A percentile compares a stretch with the other conserved stretches of the same genome.
These are phyloP conservation scores for Pangasianodon hypophthalmus DNA, from an alignment of 2,113 vertebrate genomes.

Conservation along the genomic window DNA sequence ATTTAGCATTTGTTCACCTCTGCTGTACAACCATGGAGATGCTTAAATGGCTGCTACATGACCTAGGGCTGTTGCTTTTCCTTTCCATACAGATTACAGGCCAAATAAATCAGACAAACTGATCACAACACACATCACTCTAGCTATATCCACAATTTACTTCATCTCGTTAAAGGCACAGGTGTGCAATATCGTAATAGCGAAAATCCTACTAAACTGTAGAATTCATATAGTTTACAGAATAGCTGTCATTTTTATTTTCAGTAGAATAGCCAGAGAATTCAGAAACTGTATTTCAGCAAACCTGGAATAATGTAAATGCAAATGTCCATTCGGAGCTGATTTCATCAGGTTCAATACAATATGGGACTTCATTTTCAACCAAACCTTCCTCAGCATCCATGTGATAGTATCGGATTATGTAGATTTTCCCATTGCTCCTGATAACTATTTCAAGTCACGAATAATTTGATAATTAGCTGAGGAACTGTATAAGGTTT, in stretches of 20 bases:
- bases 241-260: neutral
- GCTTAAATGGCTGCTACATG: neutral
- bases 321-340: neutral
- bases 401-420: neutral
- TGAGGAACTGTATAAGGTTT: neutral
- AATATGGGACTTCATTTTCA: neutral
- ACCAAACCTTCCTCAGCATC: neutral
- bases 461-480: neutral
- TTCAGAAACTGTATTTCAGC: neutral
- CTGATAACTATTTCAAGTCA: neutral
- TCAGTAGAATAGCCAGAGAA: neutral
- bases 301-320: neutral
- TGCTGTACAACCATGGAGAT: slow-evolving; percentile 17
- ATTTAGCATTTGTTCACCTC: slow-evolving; percentile 19
- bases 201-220: neutral
- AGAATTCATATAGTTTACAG: neutral
- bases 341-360: neutral
- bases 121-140: neutral
- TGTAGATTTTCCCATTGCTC: too few species aligned
- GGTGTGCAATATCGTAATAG: neutral
- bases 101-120: slow-evolving; percentile 19
- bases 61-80: slow-evolving; percentile 5
- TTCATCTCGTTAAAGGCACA: neutral
- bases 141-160: neutral
- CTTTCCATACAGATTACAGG: neutral